Evolutionary conservation across 2,888 invertebrate species (phyloP).

Genomic region (Eupeodes latifasciatus): DNA sequence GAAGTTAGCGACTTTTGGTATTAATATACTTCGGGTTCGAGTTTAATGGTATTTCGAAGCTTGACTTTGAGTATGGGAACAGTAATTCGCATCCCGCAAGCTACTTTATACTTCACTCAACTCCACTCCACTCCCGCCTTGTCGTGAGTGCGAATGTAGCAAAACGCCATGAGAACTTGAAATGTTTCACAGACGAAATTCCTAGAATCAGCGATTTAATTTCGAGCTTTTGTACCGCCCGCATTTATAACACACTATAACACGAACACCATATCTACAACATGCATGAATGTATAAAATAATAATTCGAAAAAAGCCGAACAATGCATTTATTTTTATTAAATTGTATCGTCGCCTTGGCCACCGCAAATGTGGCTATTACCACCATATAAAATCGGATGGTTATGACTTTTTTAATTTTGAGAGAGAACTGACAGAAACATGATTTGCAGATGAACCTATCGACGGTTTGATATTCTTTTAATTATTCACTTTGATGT

Average conservation of each 20-base stretch:
- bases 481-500: constrained; percentile 59
- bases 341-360: constrained; percentile 49
- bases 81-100: constrained; percentile 1
- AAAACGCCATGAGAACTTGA: constrained; percentile 51
- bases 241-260: constrained; percentile 25
- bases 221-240: constrained; percentile 60
- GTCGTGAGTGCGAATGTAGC: constrained; percentile 8
- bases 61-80: neutral
- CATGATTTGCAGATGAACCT: constrained; percentile 28
- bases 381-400: constrained; percentile 12
- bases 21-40: constrained; percentile 39
- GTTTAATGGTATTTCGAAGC: constrained; percentile 63
- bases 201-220: constrained; percentile 67
- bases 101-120: neutral
- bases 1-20: constrained; percentile 48
- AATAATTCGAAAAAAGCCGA: constrained; percentile 61
- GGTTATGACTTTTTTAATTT: constrained; percentile 36
- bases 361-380: neutral
- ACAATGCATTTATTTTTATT: constrained; percentile 69
- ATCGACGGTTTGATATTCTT: constrained; percentile 31
- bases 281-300: constrained; percentile 23
- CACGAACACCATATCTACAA: neutral
- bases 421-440: neutral
- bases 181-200: constrained; percentile 66
- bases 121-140: neutral